phyloP scores from a whole-genome alignment of 1,140 invertebrate species.

The Dendrolimus punctatus region DNA sequence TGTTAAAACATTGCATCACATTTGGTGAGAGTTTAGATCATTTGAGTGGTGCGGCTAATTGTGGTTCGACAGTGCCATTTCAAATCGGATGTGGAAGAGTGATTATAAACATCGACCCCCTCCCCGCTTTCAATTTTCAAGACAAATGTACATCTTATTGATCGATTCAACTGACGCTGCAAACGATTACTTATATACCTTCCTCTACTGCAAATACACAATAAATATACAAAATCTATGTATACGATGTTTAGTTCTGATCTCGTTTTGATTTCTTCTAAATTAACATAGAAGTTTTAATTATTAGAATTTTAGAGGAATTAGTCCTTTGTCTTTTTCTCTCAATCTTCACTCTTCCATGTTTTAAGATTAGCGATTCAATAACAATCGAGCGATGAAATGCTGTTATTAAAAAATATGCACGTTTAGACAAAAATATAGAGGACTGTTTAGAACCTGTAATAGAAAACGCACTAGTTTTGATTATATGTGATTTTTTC shows the following conservation, averaged over 20 bases:
- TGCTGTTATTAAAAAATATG: conserved; percentile 41
- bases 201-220: conserved; percentile 19
- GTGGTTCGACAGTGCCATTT: conserved; percentile 54
- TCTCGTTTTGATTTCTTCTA: conserved; percentile 9
- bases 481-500: conserved; percentile 44
- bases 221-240: conserved; percentile 27
- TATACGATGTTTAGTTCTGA: conserved; percentile 9
- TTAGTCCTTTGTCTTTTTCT: conserved; percentile 35
- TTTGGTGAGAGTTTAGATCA: conserved; percentile 29
- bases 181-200: too few relatives aligned
- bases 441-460: conserved; percentile 27
- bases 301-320: conserved; percentile 41
- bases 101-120: conserved; percentile 25
- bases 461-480: conserved; percentile 44
- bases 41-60: conserved; percentile 48
- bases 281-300: conserved; percentile 25
- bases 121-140: background rate
- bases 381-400: conserved; percentile 28
- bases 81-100: conserved; percentile 67
- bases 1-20: conserved; percentile 13
- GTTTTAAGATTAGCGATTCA: conserved; percentile 47
- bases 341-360: conserved; percentile 68
- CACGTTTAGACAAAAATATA: conserved; percentile 56
- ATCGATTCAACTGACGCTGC: too few relatives aligned
- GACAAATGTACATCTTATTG: too few relatives aligned